Base-by-base conservation (phyloP, 1,140 invertebrate genomes). In the Formica exsecta region DNA sequence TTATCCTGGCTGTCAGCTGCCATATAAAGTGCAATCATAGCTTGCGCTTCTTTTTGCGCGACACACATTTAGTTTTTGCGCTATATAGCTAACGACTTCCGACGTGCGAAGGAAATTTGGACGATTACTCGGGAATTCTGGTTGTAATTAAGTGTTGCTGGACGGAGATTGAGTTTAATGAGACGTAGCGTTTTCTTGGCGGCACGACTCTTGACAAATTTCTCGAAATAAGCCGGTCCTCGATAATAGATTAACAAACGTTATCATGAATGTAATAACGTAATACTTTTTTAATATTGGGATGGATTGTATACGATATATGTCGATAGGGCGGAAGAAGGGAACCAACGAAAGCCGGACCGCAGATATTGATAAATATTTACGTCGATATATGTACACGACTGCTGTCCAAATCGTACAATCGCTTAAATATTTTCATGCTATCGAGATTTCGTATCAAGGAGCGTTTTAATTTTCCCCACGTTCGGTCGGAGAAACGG, bases 151-250 rank as follows among this genome's bases (percentile, higher is more conserved):
- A 79, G 41, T 51, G 41, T 66, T 66, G 61, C 61, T n/a, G 41
- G 61, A 51, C 75, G 41, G 61, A 66, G 61, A 79, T 66, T 79
- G 75, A 79, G 61, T 51, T 79, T 79, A 79, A 79, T 79, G 75
- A 66, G 75, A 79, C 75, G 61, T 51, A 51, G 13, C 61, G 29
- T 48, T 11, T 38, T 57, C 36, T 61, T 62, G 57, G 13, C 25
- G 11, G 25, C 11, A 36, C 62, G 59, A 76, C 38, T 76, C 57
- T 41, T 77, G 29, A 77, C 29, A 29, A n/a, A 77, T 77, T 44
- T 65, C 75, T 48, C 11, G 25, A 64, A 65, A 77, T 48, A 64
- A 65, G 1, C 19, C 19, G 19, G 1, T 48, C 44, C 16, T 38
- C 59, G 41, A 75, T 19, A 38, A n/a, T n/a, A 57, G 29, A 75